Base-by-base conservation (phyloP, 2,888 invertebrate species). In the Doris montereyensis region DNA sequence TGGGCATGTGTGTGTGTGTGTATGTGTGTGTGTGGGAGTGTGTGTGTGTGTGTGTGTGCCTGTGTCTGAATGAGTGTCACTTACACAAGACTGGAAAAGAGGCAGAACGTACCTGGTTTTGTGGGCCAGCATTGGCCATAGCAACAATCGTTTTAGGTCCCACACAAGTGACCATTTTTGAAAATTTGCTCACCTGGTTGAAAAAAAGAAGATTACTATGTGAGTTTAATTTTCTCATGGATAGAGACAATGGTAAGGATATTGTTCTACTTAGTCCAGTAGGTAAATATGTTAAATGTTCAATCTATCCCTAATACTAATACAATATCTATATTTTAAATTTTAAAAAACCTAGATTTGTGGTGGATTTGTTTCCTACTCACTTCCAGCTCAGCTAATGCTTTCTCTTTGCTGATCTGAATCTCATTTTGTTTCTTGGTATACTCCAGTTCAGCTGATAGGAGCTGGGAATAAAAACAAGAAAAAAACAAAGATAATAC, bases 81-180 rank as follows among this genome's bases (percentile, higher is more conserved):
- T n/a, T n/a, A n/a, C n/a, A n/a, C n/a, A n/a, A n/a, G n/a, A n/a
- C n/a, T n/a, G n/a, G n/a, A n/a, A n/a, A n/a, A n/a, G n/a, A n/a
- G n/a, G n/a, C n/a, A n/a, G 0, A 57, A 60, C 79, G 72, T 81
- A 89, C 89, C 87, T 89, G 87, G 21, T 62, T 84, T 65, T 87
- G 85, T 30, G 89, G 90, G 4, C 89, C 89, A 24, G 89, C 86
- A 17, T 80, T 85, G 34, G 89, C 88, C 67, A 90, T 88, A 65
- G 88, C 85, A 30, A 80, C 78, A 32, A 90, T 76, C 5, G 89
- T 89, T 5, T 87, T 83, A 24, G 81, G 78, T 8, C 90, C 89
- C 17, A 89, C 72, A 13, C 85, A 81, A 1, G 79, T 70, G 2
- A 89, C 85, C 85, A 86, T 87, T n/a, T 84, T 76, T 1, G 74